These are phyloP conservation scores for Craniophora ligustri DNA, from an alignment of 2,888 invertebrate genomes.

Conservation along the genomic window DNA sequence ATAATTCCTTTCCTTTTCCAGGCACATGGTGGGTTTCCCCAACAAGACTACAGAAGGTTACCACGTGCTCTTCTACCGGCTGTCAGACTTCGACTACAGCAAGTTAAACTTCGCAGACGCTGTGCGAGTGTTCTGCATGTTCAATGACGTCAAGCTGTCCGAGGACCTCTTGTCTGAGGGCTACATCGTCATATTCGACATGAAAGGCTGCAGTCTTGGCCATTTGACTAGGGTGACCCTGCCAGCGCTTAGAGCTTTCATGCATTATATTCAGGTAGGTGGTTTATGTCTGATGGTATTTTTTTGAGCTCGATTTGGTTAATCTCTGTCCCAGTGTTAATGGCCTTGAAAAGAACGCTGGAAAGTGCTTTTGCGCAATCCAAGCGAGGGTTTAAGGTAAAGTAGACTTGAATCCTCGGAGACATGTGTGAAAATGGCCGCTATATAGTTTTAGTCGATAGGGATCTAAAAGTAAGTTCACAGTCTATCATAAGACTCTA, in stretches of 20 bases:
- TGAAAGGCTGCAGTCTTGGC: constrained; percentile 91
- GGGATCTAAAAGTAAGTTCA: too few species aligned
- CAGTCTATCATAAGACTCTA: too few species aligned
- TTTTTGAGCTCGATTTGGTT: too few species aligned
- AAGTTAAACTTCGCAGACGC: constrained; percentile 90
- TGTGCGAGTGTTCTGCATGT: constrained; percentile 90
- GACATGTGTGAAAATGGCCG: too few species aligned
- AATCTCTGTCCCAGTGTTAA: too few species aligned
- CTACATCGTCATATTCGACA: constrained; percentile 91
- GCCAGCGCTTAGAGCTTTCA: constrained; percentile 90
- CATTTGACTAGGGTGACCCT: constrained; percentile 90
- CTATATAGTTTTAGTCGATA: too few species aligned
- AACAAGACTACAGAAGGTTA: constrained; percentile 90
- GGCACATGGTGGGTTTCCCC: constrained; percentile 90
- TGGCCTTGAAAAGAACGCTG: too few species aligned
- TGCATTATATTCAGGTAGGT: constrained; percentile 90
- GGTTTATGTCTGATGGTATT: too few species aligned
- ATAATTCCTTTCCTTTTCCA: constrained; percentile 60
- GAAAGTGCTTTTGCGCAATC: too few species aligned
- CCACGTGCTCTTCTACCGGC: constrained; percentile 89
- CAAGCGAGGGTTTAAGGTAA: too few species aligned
- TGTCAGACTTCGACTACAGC: constrained; percentile 89
- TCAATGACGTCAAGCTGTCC: constrained; percentile 90
- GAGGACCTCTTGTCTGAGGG: constrained; percentile 88
- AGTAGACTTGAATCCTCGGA: too few species aligned